Percentiles rank a stretch among this genome's conserved stretches.
Evolutionary conservation across 2,888 invertebrate species (phyloP).

Genomic region (Tipula vernalis): DNA sequence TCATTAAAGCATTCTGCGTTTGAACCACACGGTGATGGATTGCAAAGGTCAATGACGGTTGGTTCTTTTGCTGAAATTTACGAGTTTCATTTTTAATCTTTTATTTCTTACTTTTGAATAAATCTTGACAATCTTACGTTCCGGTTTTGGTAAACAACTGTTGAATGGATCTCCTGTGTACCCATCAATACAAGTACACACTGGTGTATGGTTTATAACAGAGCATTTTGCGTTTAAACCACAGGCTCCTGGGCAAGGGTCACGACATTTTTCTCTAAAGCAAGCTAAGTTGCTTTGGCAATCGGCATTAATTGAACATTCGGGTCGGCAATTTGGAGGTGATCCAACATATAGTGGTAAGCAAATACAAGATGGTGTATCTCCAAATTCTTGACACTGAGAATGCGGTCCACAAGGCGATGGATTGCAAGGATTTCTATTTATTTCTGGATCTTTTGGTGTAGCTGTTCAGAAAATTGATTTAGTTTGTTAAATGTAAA

Average conservation of each 20-base stretch:
- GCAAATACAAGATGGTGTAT: constrained; percentile 52
- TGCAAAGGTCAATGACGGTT: constrained; percentile 38
- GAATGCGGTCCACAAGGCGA: constrained; percentile 57
- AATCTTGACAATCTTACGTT: constrained; percentile 24
- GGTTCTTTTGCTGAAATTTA: constrained; percentile 19
- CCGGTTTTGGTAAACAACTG: constrained; percentile 41
- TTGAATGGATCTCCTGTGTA: constrained; percentile 63
- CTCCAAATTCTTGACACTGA: constrained; percentile 46
- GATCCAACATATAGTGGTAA: constrained; percentile 51
- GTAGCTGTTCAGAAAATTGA: constrained; percentile 20
- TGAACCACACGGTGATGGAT: constrained; percentile 55
- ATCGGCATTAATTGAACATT: constrained; percentile 59
- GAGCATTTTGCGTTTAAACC: constrained; percentile 49
- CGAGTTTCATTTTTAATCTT: neutral
- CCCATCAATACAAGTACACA: constrained; percentile 57
- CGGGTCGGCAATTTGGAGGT: constrained; percentile 57
- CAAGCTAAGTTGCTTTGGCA: constrained; percentile 65
- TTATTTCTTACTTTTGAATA: neutral
- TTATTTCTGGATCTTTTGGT: constrained; percentile 20
- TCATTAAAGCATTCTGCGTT: constrained; percentile 50
- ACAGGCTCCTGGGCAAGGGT: constrained; percentile 73
- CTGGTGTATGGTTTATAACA: constrained; percentile 60
- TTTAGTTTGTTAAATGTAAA: neutral
- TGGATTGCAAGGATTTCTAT: constrained; percentile 44
- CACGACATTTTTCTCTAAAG: constrained; percentile 59